These are phyloP conservation scores for Arenaria interpres DNA, from an alignment of 2,113 vertebrate species.

Conservation along the genomic window DNA sequence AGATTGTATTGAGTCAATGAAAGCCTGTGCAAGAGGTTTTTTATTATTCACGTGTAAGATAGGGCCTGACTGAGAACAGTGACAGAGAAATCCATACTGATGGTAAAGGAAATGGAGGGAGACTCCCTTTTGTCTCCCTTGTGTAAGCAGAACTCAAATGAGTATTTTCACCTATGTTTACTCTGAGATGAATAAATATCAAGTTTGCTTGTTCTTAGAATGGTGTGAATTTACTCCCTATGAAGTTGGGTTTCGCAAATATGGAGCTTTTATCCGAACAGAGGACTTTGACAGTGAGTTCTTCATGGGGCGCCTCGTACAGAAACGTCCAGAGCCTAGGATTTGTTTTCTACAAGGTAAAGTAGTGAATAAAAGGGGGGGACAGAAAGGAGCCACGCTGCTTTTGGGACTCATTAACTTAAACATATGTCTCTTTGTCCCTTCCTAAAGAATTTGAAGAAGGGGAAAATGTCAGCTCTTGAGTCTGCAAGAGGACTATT, in stretches of 20 bases:
- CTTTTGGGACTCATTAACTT: not conserved
- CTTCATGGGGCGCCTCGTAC: slow-evolving; percentile 73
- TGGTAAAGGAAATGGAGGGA: not conserved
- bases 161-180: not conserved
- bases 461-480: not conserved
- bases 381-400: not conserved
- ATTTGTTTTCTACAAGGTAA: slow-evolving; percentile 73
- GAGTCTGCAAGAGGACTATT: not conserved
- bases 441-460: not conserved
- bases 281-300: slow-evolving; percentile 75
- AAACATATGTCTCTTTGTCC: not conserved
- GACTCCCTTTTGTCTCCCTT: not conserved
- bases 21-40: not conserved
- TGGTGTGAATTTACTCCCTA: slow-evolving; percentile 78
- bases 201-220: slow-evolving; percentile 48
- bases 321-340: slow-evolving; percentile 67
- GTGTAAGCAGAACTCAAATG: not conserved
- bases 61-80: not conserved
- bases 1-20: not conserved
- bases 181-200: not conserved
- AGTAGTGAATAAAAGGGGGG: not conserved
- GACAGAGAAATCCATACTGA: not conserved
- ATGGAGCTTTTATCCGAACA: slow-evolving; percentile 70
- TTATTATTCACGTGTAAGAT: not conserved
- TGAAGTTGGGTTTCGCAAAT: slow-evolving; percentile 75